phyloP scores from a whole-genome alignment of 2,888 invertebrate species.

The Drosophila engyochracea region DNA sequence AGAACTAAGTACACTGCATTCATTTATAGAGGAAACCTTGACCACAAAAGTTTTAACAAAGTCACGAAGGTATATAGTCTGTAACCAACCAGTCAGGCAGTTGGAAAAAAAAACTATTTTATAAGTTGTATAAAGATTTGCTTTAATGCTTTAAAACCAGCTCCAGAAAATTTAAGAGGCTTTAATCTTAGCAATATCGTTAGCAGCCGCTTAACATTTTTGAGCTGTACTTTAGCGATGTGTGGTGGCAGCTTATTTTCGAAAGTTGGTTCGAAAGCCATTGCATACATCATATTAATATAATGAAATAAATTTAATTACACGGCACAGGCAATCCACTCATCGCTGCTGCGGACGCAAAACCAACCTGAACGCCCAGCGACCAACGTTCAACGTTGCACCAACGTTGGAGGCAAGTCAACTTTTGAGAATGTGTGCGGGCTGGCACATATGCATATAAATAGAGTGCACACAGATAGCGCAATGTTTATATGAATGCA shows the following conservation, averaged over 20 bases:
- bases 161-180: background rate
- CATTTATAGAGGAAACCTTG: background rate
- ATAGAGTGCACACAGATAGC: conserved; percentile 31
- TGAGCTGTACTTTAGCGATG: background rate
- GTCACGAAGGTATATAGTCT: background rate
- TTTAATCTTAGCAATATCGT: background rate
- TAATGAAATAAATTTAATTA: conserved; percentile 75
- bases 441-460: conserved; percentile 20
- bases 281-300: conserved; percentile 24
- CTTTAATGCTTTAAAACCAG: background rate
- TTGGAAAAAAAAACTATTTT: background rate
- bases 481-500: conserved; percentile 72
- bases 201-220: background rate
- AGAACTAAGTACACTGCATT: background rate
- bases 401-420: conserved; percentile 8
- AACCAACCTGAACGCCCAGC: conserved; percentile 9
- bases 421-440: conserved; percentile 30
- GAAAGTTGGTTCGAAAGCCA: background rate
- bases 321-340: conserved; percentile 61
- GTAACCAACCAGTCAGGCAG: background rate
- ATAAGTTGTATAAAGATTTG: background rate
- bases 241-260: background rate
- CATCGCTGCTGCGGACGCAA: conserved; percentile 20
- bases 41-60: background rate
- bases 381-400: background rate